Evolutionary conservation across 2,113 vertebrate genomes (phyloP).

Genomic region (Myrmecobius fasciatus): DNA sequence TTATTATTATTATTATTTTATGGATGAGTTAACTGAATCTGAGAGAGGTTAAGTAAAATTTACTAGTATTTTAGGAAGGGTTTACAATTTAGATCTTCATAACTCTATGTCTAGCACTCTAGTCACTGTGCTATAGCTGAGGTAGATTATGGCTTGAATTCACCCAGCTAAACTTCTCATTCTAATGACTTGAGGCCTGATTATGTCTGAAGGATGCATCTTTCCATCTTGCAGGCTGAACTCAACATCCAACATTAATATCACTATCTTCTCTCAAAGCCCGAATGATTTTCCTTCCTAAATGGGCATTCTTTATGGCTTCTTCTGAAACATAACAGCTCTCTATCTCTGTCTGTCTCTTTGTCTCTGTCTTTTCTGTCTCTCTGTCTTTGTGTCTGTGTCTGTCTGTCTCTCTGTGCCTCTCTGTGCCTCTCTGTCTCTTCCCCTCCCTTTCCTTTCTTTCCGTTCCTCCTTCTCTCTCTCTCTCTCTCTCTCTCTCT

Average conservation of each 20-base stretch:
- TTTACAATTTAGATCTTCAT: neutral
- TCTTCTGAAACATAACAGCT: constrained; percentile 12
- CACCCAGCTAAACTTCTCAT: neutral
- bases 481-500: no score
- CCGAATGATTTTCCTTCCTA: neutral
- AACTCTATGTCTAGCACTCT: neutral
- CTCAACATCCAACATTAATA: neutral
- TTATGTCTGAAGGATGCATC: neutral
- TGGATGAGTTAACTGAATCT: neutral
- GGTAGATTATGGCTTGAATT: neutral
- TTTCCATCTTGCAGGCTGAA: neutral
- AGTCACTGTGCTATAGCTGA: neutral
- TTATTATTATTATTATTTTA: neutral
- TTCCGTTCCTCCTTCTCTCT: no score
- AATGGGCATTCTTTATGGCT: neutral
- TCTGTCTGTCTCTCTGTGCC: neutral
- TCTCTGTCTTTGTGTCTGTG: neutral
- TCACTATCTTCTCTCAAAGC: neutral
- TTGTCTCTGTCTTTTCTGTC: neutral
- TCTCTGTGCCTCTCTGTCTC: neutral
- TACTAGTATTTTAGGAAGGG: neutral
- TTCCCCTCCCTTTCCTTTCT: no score
- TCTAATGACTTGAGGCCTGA: neutral
- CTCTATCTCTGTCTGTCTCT: neutral
- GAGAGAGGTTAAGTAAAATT: neutral